Percentiles rank a stretch among this genome's conserved stretches.
Evolutionary conservation across 2,797 vertebrate genomes (phyloP).

Genomic region (Aselliscus stoliczkanus): DNA sequence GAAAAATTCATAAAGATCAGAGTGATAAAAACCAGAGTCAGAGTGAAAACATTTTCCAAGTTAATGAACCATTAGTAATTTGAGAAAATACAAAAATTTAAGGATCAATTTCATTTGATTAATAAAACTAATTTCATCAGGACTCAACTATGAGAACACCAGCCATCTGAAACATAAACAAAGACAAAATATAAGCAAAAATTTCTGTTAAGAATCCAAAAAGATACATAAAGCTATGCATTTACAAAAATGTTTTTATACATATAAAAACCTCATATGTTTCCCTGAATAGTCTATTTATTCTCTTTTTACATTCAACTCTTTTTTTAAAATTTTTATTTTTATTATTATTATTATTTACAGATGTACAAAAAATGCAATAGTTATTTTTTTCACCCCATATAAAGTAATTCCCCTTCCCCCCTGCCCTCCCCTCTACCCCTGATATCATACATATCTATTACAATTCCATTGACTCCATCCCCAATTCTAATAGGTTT

Average conservation of each 20-base stretch:
- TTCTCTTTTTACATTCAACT: background rate
- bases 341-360: too few relatives aligned
- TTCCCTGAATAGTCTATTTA: background rate
- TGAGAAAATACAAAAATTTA: slow-evolving; percentile 17
- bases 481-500: background rate
- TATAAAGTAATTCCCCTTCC: too few relatives aligned
- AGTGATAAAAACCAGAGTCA: background rate
- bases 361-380: too few relatives aligned
- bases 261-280: background rate
- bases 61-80: background rate
- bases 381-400: too few relatives aligned
- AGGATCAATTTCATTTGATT: background rate
- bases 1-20: background rate
- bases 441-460: too few relatives aligned
- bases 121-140: background rate
- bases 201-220: background rate
- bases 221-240: background rate
- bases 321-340: too few relatives aligned
- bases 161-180: background rate
- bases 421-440: too few relatives aligned
- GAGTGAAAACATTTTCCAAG: background rate
- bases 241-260: background rate
- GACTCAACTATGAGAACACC: background rate
- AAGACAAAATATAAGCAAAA: background rate
- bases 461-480: too few relatives aligned